Conservation (phyloP, 2,888 invertebrate species). For the Neoitamus cyanurus region DNA sequence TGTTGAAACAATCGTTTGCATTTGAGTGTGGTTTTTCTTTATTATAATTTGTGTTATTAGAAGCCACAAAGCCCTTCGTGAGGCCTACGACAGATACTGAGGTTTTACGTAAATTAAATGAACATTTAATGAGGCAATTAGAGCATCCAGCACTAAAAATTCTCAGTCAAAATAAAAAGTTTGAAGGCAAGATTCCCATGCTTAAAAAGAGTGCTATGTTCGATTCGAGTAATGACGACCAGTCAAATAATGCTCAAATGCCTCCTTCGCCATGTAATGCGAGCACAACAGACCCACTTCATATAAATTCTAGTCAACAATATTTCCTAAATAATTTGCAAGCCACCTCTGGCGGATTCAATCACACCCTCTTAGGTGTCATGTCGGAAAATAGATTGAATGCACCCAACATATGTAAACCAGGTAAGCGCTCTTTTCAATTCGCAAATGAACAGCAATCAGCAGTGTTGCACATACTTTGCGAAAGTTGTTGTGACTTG, state of each 20-base stretch:
- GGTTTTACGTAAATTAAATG: slow-evolving; percentile 58
- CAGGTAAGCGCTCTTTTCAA: slow-evolving; percentile 23
- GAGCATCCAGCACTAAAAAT: slow-evolving; percentile 61
- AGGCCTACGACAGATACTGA: slow-evolving; percentile 51
- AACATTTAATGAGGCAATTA: slow-evolving; percentile 57
- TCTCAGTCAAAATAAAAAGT: slow-evolving; percentile 63
- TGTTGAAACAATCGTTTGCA: not conserved
- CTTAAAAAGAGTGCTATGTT: slow-evolving; percentile 57
- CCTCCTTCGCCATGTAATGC: not conserved
- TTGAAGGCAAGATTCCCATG: slow-evolving; percentile 66
- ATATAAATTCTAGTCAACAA: slow-evolving; percentile 38
- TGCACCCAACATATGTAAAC: not conserved
- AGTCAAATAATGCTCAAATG: slow-evolving; percentile 11
- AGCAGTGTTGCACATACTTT: not conserved
- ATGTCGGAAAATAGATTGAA: not conserved
- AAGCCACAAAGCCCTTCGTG: slow-evolving; percentile 18
- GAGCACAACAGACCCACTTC: slow-evolving; percentile 20
- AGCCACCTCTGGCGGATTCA: not conserved
- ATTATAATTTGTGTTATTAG: slow-evolving; percentile 27
- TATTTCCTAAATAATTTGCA: not conserved
- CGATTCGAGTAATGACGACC: not conserved
- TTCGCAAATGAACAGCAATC: not conserved
- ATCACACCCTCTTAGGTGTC: not conserved
- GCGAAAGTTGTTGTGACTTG: not conserved
- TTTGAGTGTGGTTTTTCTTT: not conserved